A percentile compares a stretch with the other conserved stretches of the same genome.
Evolutionary conservation across 2,113 vertebrate species (phyloP).

Genomic region (Tinamus guttatus): DNA sequence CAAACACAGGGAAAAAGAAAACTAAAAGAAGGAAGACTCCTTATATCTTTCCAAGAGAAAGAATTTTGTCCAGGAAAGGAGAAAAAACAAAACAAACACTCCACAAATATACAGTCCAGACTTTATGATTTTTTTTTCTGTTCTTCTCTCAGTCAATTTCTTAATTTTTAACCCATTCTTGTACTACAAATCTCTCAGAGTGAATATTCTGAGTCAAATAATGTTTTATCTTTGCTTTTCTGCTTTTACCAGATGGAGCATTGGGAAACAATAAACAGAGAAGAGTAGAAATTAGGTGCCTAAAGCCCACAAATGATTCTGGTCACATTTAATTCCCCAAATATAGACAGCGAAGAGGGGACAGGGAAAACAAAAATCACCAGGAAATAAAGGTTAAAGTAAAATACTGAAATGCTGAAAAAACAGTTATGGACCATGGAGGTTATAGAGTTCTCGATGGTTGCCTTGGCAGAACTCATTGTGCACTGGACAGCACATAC

Average conservation of each 20-base stretch:
- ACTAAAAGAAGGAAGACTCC: background rate
- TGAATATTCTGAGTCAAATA: background rate
- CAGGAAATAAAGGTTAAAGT: background rate
- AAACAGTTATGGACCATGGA: background rate
- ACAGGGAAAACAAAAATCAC: background rate
- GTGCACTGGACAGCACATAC: background rate
- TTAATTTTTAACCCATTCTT: background rate
- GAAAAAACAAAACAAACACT: background rate
- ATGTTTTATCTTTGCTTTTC: background rate
- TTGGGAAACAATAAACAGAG: background rate
- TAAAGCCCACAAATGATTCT: background rate
- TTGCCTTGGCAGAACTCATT: rapidly evolving
- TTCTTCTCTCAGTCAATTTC: background rate
- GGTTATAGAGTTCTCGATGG: background rate
- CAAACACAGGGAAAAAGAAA: background rate
- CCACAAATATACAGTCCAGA: background rate
- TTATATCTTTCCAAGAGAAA: background rate
- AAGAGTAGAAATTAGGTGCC: background rate
- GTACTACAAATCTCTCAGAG: background rate
- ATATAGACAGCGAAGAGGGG: background rate
- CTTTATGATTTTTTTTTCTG: background rate
- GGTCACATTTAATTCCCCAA: background rate
- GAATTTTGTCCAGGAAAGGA: background rate
- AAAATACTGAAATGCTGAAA: background rate
- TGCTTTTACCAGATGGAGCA: background rate